Evolutionary conservation across 2,888 invertebrate species (phyloP).

Genomic region (Syrphus vitripennis): DNA sequence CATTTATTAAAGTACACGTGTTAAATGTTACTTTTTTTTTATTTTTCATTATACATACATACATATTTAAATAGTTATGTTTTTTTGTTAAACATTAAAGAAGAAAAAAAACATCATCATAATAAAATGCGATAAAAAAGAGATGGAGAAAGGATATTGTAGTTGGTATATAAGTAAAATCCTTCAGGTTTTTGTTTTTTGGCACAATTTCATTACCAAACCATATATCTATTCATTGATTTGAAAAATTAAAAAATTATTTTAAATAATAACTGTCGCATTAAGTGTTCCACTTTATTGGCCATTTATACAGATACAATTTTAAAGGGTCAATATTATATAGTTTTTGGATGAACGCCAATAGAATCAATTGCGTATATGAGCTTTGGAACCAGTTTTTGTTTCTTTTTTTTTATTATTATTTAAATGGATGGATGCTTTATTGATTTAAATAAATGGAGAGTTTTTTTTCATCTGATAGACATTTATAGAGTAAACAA

Average conservation of each 20-base stretch:
- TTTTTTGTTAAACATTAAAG: too few species aligned
- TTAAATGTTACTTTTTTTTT: constrained; percentile 8
- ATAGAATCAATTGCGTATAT: constrained; percentile 7
- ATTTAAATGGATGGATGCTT: neutral
- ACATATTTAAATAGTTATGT: constrained; percentile 8
- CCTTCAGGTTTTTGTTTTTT: neutral
- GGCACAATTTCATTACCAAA: neutral
- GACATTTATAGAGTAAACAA: neutral
- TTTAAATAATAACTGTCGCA: constrained; percentile 45
- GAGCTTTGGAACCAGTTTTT: neutral
- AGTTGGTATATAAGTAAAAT: too few species aligned
- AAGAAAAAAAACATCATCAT: too few species aligned
- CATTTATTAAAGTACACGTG: constrained; percentile 61
- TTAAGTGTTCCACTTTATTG: constrained; percentile 33
- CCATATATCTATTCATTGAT: neutral
- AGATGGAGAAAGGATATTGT: neutral
- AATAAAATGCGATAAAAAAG: neutral
- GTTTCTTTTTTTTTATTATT: neutral
- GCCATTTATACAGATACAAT: constrained; percentile 10
- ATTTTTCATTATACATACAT: too few species aligned
- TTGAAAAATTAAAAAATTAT: neutral
- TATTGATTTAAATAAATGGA: neutral
- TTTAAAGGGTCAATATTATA: constrained; percentile 4
- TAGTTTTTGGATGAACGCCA: constrained; percentile 49
- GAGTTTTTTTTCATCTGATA: neutral